Conservation (phyloP, 2,113 vertebrate species). For the Lasiurus borealis region DNA sequence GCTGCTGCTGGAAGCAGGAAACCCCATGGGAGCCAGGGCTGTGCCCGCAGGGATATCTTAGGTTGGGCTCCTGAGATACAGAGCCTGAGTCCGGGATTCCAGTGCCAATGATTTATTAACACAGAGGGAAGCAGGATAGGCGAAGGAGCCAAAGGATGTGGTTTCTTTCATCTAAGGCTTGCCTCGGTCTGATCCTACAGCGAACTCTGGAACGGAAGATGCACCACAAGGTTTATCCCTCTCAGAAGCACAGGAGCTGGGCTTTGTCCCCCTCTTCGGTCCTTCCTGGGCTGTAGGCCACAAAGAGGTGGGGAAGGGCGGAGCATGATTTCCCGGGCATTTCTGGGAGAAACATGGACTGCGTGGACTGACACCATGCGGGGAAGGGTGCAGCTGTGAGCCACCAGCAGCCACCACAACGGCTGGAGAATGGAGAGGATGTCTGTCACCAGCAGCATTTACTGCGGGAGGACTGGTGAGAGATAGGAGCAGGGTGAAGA, state of each 20-base stretch:
- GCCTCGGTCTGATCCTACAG: neutral
- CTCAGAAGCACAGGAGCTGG: neutral
- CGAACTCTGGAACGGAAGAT: neutral
- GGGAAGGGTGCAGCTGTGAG: neutral
- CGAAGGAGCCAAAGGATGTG: neutral
- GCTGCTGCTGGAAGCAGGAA: neutral
- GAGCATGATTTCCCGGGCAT: neutral
- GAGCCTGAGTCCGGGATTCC: neutral
- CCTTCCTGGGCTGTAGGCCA: neutral
- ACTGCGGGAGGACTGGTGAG: neutral
- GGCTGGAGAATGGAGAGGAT: neutral
- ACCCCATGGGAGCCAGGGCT: neutral
- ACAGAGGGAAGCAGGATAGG: neutral
- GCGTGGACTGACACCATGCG: neutral
- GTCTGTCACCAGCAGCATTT: neutral
- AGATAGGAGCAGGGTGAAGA: neutral
- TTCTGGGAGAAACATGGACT: neutral
- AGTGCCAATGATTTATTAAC: neutral
- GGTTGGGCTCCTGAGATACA: neutral
- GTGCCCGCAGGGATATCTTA: neutral
- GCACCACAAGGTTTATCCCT: neutral
- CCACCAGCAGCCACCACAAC: neutral
- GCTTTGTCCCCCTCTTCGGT: neutral
- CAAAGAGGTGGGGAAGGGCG: neutral
- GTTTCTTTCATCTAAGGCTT: neutral